Percentiles rank a stretch among this genome's conserved stretches.
Conservation (phyloP, 2,888 invertebrate genomes). For the Eristalis tenax region DNA sequence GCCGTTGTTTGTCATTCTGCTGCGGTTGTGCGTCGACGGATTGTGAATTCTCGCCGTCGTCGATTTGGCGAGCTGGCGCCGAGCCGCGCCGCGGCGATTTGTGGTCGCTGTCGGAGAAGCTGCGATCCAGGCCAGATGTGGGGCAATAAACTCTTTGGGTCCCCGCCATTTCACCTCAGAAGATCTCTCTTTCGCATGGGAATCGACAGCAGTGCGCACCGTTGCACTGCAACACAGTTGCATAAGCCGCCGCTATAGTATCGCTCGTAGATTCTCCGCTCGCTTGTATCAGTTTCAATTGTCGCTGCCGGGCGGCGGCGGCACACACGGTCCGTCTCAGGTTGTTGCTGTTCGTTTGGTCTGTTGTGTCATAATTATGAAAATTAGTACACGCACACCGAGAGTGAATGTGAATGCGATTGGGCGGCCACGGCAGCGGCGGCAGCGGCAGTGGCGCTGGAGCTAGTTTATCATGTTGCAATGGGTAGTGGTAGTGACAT, state of each 20-base stretch:
- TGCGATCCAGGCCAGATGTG: slow-evolving; percentile 40
- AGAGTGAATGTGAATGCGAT: neutral
- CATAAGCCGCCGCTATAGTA: slow-evolving; percentile 44
- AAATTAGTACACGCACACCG: slow-evolving; percentile 46
- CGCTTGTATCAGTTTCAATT: slow-evolving; percentile 56
- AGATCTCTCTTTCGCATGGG: slow-evolving; percentile 30
- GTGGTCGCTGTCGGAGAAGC: slow-evolving; percentile 28
- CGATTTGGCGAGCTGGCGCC: slow-evolving; percentile 14
- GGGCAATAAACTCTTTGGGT: slow-evolving; percentile 59
- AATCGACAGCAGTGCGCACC: slow-evolving; percentile 4
- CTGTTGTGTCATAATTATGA: slow-evolving; percentile 63
- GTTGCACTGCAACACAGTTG: slow-evolving; percentile 22
- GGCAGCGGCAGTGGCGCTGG: neutral
- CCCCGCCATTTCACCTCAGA: slow-evolving; percentile 14
- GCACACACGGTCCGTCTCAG: neutral
- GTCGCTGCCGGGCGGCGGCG: slow-evolving; percentile 27
- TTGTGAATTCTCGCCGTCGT: slow-evolving; percentile 4
- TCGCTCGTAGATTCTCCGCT: slow-evolving; percentile 12
- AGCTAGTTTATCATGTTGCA: slow-evolving; percentile 46
- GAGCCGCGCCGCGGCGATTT: slow-evolving; percentile 9
- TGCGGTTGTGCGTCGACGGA: slow-evolving; percentile 17
- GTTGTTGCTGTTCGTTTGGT: slow-evolving; percentile 9
- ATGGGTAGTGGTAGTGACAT: slow-evolving; percentile 49
- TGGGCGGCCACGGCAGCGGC: neutral
- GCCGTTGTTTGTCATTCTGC: neutral